Evolutionary conservation across 2,113 vertebrate genomes (phyloP), one percentile per base, ranked within the genome.

Genomic region (Hyaena hyaena): DNA sequence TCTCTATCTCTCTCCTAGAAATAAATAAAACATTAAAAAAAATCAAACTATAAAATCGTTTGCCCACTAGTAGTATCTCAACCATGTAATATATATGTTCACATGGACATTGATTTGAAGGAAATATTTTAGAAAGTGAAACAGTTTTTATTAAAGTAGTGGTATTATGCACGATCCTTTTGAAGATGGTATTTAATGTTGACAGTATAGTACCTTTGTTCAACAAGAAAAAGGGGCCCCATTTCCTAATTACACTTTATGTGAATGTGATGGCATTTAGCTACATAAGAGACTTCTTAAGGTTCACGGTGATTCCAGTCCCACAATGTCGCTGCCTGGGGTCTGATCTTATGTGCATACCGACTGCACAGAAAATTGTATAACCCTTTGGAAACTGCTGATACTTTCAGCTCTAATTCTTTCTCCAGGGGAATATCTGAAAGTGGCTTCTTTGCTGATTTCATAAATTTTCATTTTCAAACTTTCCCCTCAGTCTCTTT

Each of bases 401-500:
- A 88, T 85, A 63, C 74, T 91, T 96, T 85, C 77, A 77, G 80
- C 45, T 94, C 90, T 97, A 94, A 96, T 94, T 98, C 90, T 91
- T 98, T 63, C 96, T 95, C 93, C 43, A 95, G 88, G 90, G 95
- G 39, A 69, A 93, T 96, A 96, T 63, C 90, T 88, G 68, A 97
- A 95, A 97, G 94, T 53, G 91, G 84, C 3, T 96, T 65, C 53
- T 96, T 97, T 82, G 66, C 87, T 95, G 90, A 95, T 96, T 97
- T 97, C 69, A 97, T 95, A 97, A 96, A 95, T 98, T 97, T 93
- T 97, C 84, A 95, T 93, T 97, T 97, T 96, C 61, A 87, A 95
- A 97, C 92, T 94, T 95, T 31, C 63, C 76, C 96, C 71, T 93
- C 90, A 85, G 85, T 96, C 88, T 94, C 80, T 96, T 97, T 93